Conservation (phyloP, 2,113 vertebrate genomes). For the Myrmecophaga tridactyla region DNA sequence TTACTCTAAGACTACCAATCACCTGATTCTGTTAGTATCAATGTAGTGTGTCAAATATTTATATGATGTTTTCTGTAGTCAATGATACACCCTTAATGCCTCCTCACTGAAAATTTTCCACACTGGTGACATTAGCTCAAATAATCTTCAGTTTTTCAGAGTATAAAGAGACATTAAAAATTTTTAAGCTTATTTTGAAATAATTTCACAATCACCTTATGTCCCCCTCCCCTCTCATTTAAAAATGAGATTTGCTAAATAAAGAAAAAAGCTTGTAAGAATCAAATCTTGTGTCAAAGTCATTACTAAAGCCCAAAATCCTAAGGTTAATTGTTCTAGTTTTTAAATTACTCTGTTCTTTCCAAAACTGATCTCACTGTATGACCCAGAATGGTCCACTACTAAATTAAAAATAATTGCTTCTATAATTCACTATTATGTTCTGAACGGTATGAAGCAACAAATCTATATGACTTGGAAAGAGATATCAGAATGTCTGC, state of each 20-base stretch:
- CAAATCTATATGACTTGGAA: neutral
- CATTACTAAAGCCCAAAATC: constrained; percentile 20
- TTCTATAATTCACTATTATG: constrained; percentile 44
- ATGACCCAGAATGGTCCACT: neutral
- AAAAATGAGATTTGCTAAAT: constrained; percentile 15
- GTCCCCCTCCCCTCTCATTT: neutral
- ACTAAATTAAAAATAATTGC: constrained; percentile 33
- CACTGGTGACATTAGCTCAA: neutral
- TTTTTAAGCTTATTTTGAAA: constrained; percentile 34
- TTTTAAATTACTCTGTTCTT: constrained; percentile 26
- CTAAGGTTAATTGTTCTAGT: constrained; percentile 9
- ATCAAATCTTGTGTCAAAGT: neutral
- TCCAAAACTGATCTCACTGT: neutral
- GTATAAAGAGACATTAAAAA: neutral
- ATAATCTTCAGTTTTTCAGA: constrained; percentile 34
- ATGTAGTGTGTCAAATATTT: constrained; percentile 11
- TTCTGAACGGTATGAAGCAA: constrained; percentile 30
- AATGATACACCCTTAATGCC: neutral
- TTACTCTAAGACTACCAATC: neutral
- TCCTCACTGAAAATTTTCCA: constrained; percentile 4
- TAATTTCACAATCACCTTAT: constrained; percentile 39
- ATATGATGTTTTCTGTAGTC: neutral
- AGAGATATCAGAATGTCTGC: neutral
- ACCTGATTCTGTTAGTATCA: neutral
- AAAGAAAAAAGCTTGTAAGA: neutral